Conservation (phyloP, 2,797 vertebrate genomes). For the Acanthis flammea region DNA sequence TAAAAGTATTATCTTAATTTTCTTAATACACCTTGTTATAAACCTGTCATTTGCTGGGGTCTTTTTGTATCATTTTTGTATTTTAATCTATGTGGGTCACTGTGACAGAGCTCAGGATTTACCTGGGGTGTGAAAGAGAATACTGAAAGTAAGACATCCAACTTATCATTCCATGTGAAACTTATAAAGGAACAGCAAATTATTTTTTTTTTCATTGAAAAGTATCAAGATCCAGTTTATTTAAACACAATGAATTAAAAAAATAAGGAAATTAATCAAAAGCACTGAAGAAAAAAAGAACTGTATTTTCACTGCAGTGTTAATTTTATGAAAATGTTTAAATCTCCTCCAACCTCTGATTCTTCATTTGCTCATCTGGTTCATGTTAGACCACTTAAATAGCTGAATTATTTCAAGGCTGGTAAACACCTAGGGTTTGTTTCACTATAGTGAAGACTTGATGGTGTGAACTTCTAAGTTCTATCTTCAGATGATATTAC, state of each 20-base stretch:
- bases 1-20: conserved; percentile 74
- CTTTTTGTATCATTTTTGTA: neutral
- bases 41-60: conserved; percentile 33
- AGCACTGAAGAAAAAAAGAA: neutral
- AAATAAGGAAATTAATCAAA: neutral
- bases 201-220: neutral
- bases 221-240: neutral
- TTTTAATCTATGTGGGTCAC: conserved; percentile 57
- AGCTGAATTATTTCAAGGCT: neutral
- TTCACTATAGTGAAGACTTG: neutral
- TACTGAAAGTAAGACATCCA: conserved; percentile 69
- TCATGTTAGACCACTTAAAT: neutral
- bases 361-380: neutral
- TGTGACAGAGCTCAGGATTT: conserved; percentile 76
- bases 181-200: neutral
- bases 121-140: conserved; percentile 73
- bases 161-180: conserved; percentile 23
- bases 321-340: neutral
- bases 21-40: conserved; percentile 73
- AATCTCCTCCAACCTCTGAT: neutral
- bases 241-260: conserved; percentile 7
- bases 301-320: neutral
- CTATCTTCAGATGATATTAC: neutral
- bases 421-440: neutral
- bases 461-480: neutral